A percentile compares a stretch with the other conserved stretches of the same genome.
phyloP scores from a whole-genome alignment of 2,113 vertebrate genomes.

The Meles meles region DNA sequence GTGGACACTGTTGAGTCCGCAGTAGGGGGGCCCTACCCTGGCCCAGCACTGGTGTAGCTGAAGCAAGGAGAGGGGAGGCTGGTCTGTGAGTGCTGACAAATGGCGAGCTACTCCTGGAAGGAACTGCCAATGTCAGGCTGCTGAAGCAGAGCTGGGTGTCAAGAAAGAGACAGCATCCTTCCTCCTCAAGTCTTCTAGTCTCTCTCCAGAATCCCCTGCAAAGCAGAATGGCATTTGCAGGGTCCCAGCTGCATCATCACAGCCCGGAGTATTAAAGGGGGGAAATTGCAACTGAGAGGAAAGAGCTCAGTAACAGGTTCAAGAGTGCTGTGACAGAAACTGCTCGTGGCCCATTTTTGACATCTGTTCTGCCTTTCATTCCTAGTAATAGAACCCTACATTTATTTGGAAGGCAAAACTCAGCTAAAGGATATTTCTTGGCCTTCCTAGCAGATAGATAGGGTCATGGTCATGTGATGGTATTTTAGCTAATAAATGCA shows the following conservation, averaged over 20 bases:
- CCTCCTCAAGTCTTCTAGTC: neutral
- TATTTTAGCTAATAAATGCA: neutral
- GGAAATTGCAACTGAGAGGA: neutral
- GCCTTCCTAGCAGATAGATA: neutral
- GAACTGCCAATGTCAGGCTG: neutral
- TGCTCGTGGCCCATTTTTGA: neutral
- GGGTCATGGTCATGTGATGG: neutral
- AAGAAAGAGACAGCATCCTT: neutral
- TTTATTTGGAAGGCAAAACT: neutral
- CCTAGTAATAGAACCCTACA: neutral
- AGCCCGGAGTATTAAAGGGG: neutral
- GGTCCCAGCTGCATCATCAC: neutral
- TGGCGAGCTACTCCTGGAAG: neutral
- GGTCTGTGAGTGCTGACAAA: neutral
- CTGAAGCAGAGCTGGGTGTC: neutral
- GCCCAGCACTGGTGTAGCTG: neutral
- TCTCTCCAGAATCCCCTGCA: neutral
- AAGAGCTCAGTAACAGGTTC: neutral
- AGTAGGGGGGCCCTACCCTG: neutral
- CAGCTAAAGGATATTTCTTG: neutral
- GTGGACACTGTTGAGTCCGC: neutral
- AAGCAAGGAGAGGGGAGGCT: neutral
- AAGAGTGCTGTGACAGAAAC: neutral
- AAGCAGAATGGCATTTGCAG: neutral
- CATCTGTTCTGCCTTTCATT: neutral